A percentile compares a stretch with the other conserved stretches of the same genome.
Conservation (phyloP, 2,888 invertebrate genomes). For the Nomada hirtipes region DNA sequence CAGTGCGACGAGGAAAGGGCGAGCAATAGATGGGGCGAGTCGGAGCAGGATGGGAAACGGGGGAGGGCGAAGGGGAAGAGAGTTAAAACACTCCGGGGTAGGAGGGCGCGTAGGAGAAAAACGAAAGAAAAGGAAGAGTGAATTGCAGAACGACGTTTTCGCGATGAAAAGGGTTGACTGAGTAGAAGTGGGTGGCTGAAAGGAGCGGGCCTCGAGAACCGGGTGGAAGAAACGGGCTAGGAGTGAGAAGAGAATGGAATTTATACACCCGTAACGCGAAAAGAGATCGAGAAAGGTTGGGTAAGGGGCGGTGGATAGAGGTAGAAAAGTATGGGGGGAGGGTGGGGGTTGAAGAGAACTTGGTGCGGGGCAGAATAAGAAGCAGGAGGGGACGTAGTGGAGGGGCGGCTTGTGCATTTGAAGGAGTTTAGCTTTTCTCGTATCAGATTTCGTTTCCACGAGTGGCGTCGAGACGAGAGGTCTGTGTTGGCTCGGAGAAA, state of each 20-base stretch:
- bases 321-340: not conserved
- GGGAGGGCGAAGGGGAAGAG: conserved; percentile 30
- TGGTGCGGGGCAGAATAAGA: conserved; percentile 50
- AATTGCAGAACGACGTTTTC: conserved; percentile 77
- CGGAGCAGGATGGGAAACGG: conserved; percentile 26
- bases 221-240: conserved; percentile 10
- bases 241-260: conserved; percentile 24
- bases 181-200: conserved; percentile 69
- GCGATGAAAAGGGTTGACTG: conserved; percentile 75
- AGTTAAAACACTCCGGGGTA: conserved; percentile 32
- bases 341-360: conserved; percentile 10
- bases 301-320: conserved; percentile 8
- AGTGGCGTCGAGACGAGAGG: conserved; percentile 79
- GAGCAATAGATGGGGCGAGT: not conserved
- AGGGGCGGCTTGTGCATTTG: conserved; percentile 77
- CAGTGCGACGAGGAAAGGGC: not conserved
- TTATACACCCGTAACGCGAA: conserved; percentile 5
- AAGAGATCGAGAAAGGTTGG: not conserved
- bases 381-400: conserved; percentile 49
- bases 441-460: conserved; percentile 82
- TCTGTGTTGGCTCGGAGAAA: conserved; percentile 78
- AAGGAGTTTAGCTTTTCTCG: conserved; percentile 82
- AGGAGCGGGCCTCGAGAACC: conserved; percentile 66
- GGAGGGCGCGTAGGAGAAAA: conserved; percentile 29
- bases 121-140: conserved; percentile 60